A percentile compares a stretch with the other conserved stretches of the same genome.
Evolutionary conservation across 2,888 invertebrate species (phyloP).

Genomic region (Galeruca laticollis): DNA sequence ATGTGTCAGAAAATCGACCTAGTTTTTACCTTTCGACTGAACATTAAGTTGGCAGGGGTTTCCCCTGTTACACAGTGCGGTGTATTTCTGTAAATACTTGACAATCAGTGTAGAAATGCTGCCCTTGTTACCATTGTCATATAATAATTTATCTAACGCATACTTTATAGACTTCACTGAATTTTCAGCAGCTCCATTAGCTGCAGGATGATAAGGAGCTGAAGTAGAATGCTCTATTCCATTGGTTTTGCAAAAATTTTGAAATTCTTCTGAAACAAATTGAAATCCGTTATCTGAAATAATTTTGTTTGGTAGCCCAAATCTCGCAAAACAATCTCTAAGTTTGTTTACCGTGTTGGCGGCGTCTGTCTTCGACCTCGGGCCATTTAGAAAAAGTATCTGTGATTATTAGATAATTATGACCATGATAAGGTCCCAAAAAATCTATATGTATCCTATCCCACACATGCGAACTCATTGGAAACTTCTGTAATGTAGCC

Average conservation of each 20-base stretch:
- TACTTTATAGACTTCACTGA: slow-evolving; percentile 41
- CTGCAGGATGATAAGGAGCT: too few species aligned
- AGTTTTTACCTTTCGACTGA: too few species aligned
- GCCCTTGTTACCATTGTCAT: slow-evolving; percentile 1
- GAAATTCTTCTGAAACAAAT: slow-evolving; percentile 48
- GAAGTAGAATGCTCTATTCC: slow-evolving; percentile 49
- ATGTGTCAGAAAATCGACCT: too few species aligned
- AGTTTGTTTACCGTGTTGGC: too few species aligned
- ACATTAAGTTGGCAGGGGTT: slow-evolving; percentile 36
- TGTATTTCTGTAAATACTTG: slow-evolving; percentile 33
- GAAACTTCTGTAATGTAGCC: slow-evolving; percentile 47
- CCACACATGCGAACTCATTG: too few species aligned
- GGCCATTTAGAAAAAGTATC: slow-evolving; percentile 65
- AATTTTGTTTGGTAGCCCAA: too few species aligned
- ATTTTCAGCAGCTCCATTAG: slow-evolving; percentile 43
- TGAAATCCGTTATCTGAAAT: slow-evolving; percentile 52
- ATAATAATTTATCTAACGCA: slow-evolving; percentile 28
- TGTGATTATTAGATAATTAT: slow-evolving; percentile 54
- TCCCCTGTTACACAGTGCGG: slow-evolving; percentile 32
- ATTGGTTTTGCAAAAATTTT: slow-evolving; percentile 46
- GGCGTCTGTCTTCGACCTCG: slow-evolving; percentile 37
- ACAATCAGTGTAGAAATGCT: too few species aligned
- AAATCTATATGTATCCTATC: slow-evolving; percentile 64
- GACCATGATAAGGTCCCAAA: slow-evolving; percentile 55
- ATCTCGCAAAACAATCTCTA: too few species aligned